Evolutionary conservation across 92 coral and sea anemone species (phyloP).

Genomic region (Siderastrea radians): DNA sequence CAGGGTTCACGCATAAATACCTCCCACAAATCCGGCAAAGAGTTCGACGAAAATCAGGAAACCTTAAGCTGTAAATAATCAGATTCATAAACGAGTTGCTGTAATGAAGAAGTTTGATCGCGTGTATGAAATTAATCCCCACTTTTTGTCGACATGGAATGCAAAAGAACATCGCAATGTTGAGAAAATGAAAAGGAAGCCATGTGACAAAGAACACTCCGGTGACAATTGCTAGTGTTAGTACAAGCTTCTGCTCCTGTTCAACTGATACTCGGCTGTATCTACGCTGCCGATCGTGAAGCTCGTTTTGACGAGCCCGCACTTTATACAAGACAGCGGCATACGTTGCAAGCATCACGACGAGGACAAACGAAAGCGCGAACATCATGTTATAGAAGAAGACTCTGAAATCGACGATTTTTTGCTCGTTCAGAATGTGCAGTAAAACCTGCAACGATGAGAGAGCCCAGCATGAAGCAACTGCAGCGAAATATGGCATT

Average conservation of each 20-base stretch:
- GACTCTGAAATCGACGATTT: slow-evolving; percentile 32
- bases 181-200: slow-evolving; percentile 67
- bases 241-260: slow-evolving; percentile 54
- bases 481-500: slow-evolving; percentile 26
- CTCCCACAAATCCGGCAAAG: slow-evolving; percentile 35
- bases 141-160: slow-evolving; percentile 13
- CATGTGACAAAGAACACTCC: slow-evolving; percentile 64
- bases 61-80: slow-evolving; percentile 54
- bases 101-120: slow-evolving; percentile 70
- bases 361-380: slow-evolving; percentile 52
- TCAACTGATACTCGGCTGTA: slow-evolving; percentile 42
- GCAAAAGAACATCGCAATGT: slow-evolving; percentile 54
- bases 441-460: slow-evolving; percentile 31
- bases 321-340: slow-evolving; percentile 63
- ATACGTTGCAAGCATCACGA: slow-evolving; percentile 53
- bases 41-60: slow-evolving; percentile 71
- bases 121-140: slow-evolving; percentile 14
- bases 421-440: not conserved
- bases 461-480: slow-evolving; percentile 28
- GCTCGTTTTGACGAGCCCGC: slow-evolving; percentile 35
- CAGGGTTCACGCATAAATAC: slow-evolving; percentile 11
- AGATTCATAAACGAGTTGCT: slow-evolving; percentile 66
- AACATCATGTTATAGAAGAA: slow-evolving; percentile 61
- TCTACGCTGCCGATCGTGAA: slow-evolving; percentile 26
- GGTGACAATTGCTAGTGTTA: slow-evolving; percentile 62